Conservation (phyloP, 2,797 vertebrate genomes). For the Spondyliosoma cantharus region DNA sequence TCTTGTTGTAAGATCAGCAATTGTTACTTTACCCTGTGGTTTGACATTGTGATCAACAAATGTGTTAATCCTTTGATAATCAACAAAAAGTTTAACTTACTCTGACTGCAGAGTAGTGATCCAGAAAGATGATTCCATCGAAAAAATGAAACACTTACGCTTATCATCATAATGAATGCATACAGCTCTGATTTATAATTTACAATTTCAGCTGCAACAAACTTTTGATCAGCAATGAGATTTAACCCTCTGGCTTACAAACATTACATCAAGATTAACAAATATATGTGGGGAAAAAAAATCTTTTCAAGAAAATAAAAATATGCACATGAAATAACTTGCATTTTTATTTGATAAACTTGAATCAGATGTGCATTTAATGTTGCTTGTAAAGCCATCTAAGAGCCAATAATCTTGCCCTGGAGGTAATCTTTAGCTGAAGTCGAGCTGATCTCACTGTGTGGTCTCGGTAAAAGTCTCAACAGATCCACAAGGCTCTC, state of each 20-base stretch:
- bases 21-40: not conserved
- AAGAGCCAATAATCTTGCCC: constrained; percentile 77
- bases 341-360: constrained; percentile 58
- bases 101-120: constrained; percentile 23
- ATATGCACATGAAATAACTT: constrained; percentile 22
- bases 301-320: constrained; percentile 6
- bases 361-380: constrained; percentile 67
- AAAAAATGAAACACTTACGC: constrained; percentile 36
- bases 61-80: constrained; percentile 5
- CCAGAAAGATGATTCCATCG: constrained; percentile 32
- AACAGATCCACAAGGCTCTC: constrained; percentile 81
- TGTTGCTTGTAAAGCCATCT: constrained; percentile 63
- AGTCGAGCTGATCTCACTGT: constrained; percentile 79
- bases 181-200: constrained; percentile 61
- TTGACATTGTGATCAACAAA: constrained; percentile 4
- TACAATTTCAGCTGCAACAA: constrained; percentile 53
- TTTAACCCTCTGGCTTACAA: constrained; percentile 40
- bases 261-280: constrained; percentile 50
- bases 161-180: constrained; percentile 32
- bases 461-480: constrained; percentile 84
- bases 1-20: not conserved
- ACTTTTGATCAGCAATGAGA: constrained; percentile 56
- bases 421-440: constrained; percentile 77
- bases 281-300: constrained; percentile 15
- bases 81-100: constrained; percentile 19